A percentile compares a stretch with the other conserved stretches of the same genome.
Conservation (phyloP, 2,888 invertebrate species). For the Arrhopalites spinosus region DNA sequence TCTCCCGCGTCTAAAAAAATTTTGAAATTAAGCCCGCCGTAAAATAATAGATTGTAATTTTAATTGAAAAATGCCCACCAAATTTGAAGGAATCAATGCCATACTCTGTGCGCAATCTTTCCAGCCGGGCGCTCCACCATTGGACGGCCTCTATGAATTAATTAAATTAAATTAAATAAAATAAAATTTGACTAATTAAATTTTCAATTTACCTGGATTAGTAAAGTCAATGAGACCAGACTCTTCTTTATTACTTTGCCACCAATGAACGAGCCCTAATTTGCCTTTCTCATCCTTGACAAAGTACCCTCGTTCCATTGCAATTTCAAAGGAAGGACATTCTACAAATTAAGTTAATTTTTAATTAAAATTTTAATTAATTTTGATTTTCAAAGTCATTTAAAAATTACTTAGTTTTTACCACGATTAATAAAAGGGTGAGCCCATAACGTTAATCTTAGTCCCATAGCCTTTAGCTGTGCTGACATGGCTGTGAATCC, state of each 20-base stretch:
- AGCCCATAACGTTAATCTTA: slow-evolving; percentile 72
- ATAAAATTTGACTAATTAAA: background rate
- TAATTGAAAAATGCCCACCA: slow-evolving; percentile 28
- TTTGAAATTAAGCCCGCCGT: too few species aligned
- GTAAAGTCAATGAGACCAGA: slow-evolving; percentile 73
- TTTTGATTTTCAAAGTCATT: background rate
- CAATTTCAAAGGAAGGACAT: slow-evolving; percentile 21
- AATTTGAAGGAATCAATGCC: slow-evolving; percentile 76
- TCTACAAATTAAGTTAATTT: slow-evolving; percentile 4
- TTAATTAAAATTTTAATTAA: background rate
- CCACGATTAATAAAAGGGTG: slow-evolving; percentile 79
- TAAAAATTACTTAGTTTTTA: slow-evolving; percentile 20
- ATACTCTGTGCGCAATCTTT: slow-evolving; percentile 64
- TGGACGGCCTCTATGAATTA: slow-evolving; percentile 61
- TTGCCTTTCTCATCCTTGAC: slow-evolving; percentile 59
- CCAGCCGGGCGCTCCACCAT: slow-evolving; percentile 59
- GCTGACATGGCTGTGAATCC: background rate
- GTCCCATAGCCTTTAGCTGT: background rate
- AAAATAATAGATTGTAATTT: slow-evolving; percentile 57
- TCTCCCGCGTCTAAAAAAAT: slow-evolving; percentile 71
- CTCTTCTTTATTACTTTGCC: slow-evolving; percentile 60
- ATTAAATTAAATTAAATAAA: background rate
- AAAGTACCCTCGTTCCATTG: slow-evolving; percentile 64
- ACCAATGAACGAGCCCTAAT: slow-evolving; percentile 59
- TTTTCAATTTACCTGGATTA: slow-evolving; percentile 59